Percentiles rank a stretch among this genome's conserved stretches.
phyloP scores from a whole-genome alignment of 2,888 invertebrate species.

The Netelia fuscicornis region DNA sequence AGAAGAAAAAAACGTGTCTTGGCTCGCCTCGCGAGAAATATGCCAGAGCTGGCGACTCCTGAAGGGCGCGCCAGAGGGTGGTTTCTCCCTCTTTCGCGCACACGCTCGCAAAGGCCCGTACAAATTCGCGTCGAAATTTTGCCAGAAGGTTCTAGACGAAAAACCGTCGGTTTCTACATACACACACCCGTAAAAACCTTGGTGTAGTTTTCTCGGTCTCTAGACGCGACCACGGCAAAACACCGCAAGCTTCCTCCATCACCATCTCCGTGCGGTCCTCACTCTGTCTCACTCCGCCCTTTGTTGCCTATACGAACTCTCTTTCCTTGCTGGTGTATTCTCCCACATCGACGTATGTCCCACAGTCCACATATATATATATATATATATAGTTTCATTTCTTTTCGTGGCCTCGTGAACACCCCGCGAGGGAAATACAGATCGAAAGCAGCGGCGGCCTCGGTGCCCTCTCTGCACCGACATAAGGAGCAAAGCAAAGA shows the following conservation, averaged over 20 bases:
- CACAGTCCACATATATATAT: constrained; percentile 13
- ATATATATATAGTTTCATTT: constrained; percentile 53
- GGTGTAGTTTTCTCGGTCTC: constrained; percentile 52
- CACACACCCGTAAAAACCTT: neutral
- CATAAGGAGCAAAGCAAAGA: constrained; percentile 40
- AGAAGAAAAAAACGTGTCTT: constrained; percentile 7
- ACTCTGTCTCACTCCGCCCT: constrained; percentile 26
- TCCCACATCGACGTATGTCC: constrained; percentile 45
- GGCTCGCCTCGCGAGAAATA: constrained; percentile 29
- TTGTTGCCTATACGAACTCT: constrained; percentile 61
- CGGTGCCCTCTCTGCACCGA: constrained; percentile 8
- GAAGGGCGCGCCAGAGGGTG: neutral
- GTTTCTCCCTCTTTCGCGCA: constrained; percentile 1
- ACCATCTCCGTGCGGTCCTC: constrained; percentile 42
- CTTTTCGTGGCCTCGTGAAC: constrained; percentile 48
- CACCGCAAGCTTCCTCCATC: constrained; percentile 44
- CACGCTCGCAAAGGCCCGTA: constrained; percentile 18
- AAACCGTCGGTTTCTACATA: constrained; percentile 28
- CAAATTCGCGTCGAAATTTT: constrained; percentile 28
- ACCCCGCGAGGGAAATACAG: constrained; percentile 62
- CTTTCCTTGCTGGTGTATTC: constrained; percentile 60
- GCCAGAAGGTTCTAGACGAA: constrained; percentile 42
- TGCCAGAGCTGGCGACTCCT: constrained; percentile 4
- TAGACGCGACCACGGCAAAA: constrained; percentile 57
- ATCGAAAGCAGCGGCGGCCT: constrained; percentile 25